A percentile compares a stretch with the other conserved stretches of the same genome.
Evolutionary conservation across 1,140 invertebrate genomes (phyloP).

Genomic region (Eciton burchellii): DNA sequence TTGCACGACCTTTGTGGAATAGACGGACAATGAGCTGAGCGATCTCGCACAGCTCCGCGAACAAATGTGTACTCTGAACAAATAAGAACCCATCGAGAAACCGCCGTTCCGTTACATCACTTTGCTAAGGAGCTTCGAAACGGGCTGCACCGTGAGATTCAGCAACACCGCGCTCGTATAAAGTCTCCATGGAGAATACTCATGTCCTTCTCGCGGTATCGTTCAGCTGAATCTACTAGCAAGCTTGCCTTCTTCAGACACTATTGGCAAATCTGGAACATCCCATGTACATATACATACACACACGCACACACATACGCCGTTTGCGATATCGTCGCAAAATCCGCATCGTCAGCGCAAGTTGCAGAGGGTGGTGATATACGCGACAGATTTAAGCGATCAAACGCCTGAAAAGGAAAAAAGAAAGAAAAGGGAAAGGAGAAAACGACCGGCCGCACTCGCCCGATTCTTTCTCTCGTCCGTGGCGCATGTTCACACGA

Average conservation of each 20-base stretch:
- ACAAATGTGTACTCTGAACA: slow-evolving; percentile 47
- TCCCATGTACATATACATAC: too few species aligned
- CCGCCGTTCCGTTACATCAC: slow-evolving; percentile 37
- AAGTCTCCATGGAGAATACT: slow-evolving; percentile 1
- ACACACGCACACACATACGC: too few species aligned
- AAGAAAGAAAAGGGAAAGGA: too few species aligned
- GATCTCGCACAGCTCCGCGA: slow-evolving; percentile 1
- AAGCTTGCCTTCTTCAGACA: neutral
- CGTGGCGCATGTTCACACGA: slow-evolving; percentile 58
- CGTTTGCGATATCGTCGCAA: neutral
- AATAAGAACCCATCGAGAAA: slow-evolving; percentile 69
- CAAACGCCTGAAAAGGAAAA: slow-evolving; percentile 31
- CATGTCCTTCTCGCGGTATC: neutral
- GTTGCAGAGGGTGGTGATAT: slow-evolving; percentile 25
- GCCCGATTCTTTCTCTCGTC: slow-evolving; percentile 19
- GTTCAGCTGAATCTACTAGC: neutral
- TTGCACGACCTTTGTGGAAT: slow-evolving; percentile 22
- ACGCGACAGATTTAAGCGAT: slow-evolving; percentile 16
- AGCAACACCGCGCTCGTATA: neutral
- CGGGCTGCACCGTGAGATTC: slow-evolving; percentile 1
- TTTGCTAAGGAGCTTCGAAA: slow-evolving; percentile 33
- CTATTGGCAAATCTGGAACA: neutral
- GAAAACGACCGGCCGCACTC: slow-evolving; percentile 6
- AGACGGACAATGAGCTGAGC: slow-evolving; percentile 11
- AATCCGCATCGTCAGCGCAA: neutral